Conservation (phyloP, 2,797 vertebrate genomes). For the Margarornis squamiger region DNA sequence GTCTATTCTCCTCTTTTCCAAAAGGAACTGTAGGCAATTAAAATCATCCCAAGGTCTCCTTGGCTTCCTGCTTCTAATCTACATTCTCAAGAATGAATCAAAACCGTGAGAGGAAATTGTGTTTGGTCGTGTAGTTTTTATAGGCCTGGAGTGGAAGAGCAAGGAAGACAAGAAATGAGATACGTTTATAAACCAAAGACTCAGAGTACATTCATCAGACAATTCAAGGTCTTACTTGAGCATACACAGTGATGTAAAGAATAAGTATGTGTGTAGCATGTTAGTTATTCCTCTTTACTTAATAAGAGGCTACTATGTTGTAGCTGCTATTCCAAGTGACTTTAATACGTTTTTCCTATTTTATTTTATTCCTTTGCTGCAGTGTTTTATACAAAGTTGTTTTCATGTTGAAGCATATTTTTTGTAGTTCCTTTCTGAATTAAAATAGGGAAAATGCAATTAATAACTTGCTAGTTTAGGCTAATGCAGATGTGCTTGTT, state of each 20-base stretch:
- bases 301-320: not conserved
- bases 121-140: not conserved
- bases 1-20: slow-evolving; percentile 4
- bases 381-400: not conserved
- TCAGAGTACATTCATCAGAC: not conserved
- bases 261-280: not conserved
- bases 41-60: slow-evolving; percentile 12
- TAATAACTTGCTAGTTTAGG: not conserved
- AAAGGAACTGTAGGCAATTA: slow-evolving; percentile 14
- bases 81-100: not conserved
- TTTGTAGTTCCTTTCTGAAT: not conserved
- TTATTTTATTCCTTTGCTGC: not conserved
- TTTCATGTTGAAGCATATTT: not conserved
- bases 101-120: not conserved
- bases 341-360: not conserved
- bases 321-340: not conserved
- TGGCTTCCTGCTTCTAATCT: slow-evolving; percentile 38
- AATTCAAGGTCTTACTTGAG: slow-evolving; percentile 8
- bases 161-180: not conserved
- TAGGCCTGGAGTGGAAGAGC: not conserved
- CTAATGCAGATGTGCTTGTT: not conserved
- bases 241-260: not conserved
- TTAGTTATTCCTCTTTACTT: not conserved
- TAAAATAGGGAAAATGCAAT: not conserved
- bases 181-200: not conserved